Evolutionary conservation across 2,113 vertebrate species (phyloP).

Genomic region (Ondatra zibethicus): DNA sequence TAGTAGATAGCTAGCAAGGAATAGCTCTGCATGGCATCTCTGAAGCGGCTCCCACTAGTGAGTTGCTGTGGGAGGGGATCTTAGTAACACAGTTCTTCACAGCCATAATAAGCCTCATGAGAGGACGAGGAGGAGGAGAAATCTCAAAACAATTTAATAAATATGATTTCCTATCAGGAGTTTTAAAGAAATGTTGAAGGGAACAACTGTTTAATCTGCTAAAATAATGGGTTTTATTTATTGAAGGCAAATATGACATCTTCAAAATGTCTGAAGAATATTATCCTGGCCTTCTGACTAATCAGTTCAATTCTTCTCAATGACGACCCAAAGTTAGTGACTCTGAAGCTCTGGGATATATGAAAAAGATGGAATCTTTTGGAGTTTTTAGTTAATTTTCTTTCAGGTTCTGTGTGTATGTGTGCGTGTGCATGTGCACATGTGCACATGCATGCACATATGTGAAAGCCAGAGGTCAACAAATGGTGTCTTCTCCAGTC

Average conservation of each 20-base stretch:
- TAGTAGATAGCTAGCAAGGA: slow-evolving; percentile 74
- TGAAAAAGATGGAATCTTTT: not conserved
- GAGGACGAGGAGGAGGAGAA: not conserved
- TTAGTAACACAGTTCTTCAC: slow-evolving; percentile 64
- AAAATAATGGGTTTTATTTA: not conserved
- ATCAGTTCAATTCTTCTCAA: not conserved
- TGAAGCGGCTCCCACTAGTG: slow-evolving; percentile 78
- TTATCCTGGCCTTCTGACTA: not conserved
- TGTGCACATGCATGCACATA: not conserved
- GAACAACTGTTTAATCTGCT: not conserved
- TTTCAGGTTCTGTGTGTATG: not conserved
- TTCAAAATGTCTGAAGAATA: not conserved
- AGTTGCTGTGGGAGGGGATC: slow-evolving; percentile 79
- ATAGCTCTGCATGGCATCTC: slow-evolving; percentile 63
- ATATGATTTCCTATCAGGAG: slow-evolving; percentile 38
- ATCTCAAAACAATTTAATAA: not conserved
- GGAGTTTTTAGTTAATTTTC: not conserved
- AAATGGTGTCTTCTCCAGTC: not conserved
- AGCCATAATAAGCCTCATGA: slow-evolving; percentile 64
- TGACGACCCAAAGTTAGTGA: not conserved
- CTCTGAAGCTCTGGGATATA: not conserved
- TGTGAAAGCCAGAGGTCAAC: not conserved
- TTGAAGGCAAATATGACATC: not conserved
- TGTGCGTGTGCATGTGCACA: not conserved
- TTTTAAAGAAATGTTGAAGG: not conserved